Conservation (phyloP, 2,888 invertebrate genomes). For the Stenurella melanura region DNA sequence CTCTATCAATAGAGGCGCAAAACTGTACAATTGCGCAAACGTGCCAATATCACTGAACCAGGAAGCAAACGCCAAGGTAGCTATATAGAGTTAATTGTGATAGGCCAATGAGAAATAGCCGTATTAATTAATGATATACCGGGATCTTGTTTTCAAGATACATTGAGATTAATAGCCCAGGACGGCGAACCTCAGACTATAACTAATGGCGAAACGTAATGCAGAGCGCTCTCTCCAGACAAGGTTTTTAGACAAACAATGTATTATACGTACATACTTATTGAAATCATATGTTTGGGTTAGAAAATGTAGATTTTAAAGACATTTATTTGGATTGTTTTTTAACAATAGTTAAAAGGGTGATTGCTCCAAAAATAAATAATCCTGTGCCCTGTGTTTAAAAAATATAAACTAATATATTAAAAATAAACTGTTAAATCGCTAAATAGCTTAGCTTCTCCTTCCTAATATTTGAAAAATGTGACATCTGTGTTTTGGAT, state of each 20-base stretch:
- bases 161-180: constrained; percentile 44
- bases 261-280: not conserved
- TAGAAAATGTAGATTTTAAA: not conserved
- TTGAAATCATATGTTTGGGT: not conserved
- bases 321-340: not conserved
- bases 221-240: constrained; percentile 21
- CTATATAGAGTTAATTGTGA: constrained; percentile 33
- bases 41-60: not conserved
- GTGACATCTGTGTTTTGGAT: too few species aligned
- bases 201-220: constrained; percentile 36
- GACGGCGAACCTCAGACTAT: constrained; percentile 37
- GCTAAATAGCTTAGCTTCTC: too few species aligned
- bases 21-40: not conserved
- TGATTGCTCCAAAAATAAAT: too few species aligned
- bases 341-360: too few species aligned
- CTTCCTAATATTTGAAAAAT: too few species aligned
- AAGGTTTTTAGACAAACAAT: constrained; percentile 28
- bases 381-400: too few species aligned
- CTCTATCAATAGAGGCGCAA: not conserved
- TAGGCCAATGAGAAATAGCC: constrained; percentile 40
- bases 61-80: constrained; percentile 30
- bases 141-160: constrained; percentile 41
- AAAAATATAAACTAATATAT: too few species aligned
- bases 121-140: constrained; percentile 45
- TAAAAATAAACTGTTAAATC: too few species aligned